Evolutionary conservation across 2,888 invertebrate genomes (phyloP).

Genomic region (Cheilosia soror): DNA sequence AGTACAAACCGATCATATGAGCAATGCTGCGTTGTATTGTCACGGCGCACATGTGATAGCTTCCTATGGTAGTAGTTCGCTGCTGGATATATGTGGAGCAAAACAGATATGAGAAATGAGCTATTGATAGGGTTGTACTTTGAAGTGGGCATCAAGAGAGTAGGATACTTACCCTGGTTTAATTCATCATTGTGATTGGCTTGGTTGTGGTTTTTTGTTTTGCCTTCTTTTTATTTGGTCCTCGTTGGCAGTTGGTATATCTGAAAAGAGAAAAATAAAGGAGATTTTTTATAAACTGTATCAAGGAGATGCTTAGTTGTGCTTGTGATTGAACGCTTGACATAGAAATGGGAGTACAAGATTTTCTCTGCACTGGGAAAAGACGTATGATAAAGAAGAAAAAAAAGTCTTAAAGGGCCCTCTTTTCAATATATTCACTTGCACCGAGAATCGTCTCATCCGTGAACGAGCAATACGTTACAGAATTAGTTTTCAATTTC

Average conservation of each 20-base stretch:
- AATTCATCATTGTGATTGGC: conserved; percentile 66
- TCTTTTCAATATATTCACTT: too few relatives aligned
- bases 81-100: conserved; percentile 41
- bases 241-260: conserved; percentile 46
- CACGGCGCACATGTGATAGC: neutral
- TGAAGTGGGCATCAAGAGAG: conserved; percentile 42
- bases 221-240: conserved; percentile 45
- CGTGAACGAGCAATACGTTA: too few relatives aligned
- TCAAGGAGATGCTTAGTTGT: conserved; percentile 5
- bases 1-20: conserved; percentile 55
- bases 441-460: too few relatives aligned
- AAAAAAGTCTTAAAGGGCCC: too few relatives aligned
- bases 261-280: conserved; percentile 48
- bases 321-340: conserved; percentile 9
- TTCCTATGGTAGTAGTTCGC: neutral
- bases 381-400: too few relatives aligned
- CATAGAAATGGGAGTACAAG: neutral
- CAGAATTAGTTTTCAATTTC: too few relatives aligned
- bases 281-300: conserved; percentile 29
- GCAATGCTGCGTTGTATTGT: neutral
- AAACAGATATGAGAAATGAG: conserved; percentile 47
- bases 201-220: conserved; percentile 34
- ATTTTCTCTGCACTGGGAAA: too few relatives aligned
- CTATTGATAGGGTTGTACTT: conserved; percentile 49
- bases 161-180: conserved; percentile 71